These are phyloP conservation scores for Noctua janthe DNA, from an alignment of 2,888 invertebrate genomes.

Conservation along the genomic window DNA sequence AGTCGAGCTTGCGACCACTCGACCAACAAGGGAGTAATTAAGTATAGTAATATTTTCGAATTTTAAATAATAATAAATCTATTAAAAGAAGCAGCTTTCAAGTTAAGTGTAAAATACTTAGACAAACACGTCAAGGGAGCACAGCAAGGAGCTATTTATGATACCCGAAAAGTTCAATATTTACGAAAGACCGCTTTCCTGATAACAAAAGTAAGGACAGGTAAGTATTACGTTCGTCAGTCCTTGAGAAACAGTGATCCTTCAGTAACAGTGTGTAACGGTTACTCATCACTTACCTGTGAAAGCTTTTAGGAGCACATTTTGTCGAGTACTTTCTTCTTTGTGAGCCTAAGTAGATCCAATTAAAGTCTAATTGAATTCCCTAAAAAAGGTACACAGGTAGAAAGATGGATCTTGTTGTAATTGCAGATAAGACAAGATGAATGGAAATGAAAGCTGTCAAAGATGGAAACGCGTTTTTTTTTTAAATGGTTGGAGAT, in stretches of 20 bases:
- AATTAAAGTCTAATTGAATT: slow-evolving; percentile 12
- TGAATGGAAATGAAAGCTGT: neutral
- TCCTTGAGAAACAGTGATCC: neutral
- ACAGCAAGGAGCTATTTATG: neutral
- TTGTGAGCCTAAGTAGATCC: neutral
- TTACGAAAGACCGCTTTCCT: neutral
- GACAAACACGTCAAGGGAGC: neutral
- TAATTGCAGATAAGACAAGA: neutral
- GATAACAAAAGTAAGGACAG: neutral
- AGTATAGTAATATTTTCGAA: too few relatives aligned
- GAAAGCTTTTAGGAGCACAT: slow-evolving; percentile 28
- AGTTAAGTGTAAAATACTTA: too few relatives aligned
- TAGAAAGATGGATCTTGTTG: neutral
- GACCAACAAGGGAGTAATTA: too few relatives aligned
- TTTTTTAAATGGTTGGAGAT: neutral
- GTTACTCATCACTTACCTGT: slow-evolving; percentile 45
- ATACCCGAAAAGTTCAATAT: neutral
- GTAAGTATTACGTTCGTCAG: neutral
- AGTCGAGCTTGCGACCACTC: too few relatives aligned
- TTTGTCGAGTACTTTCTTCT: neutral
- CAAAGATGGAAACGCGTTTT: neutral
- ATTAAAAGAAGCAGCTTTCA: too few relatives aligned
- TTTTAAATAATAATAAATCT: too few relatives aligned
- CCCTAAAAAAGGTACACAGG: neutral
- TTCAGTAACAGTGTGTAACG: slow-evolving; percentile 2